Evolutionary conservation across 30 jellyfish, hydroid and myxozoan species (phyloP).

Genomic region (Aurelia aurita): DNA sequence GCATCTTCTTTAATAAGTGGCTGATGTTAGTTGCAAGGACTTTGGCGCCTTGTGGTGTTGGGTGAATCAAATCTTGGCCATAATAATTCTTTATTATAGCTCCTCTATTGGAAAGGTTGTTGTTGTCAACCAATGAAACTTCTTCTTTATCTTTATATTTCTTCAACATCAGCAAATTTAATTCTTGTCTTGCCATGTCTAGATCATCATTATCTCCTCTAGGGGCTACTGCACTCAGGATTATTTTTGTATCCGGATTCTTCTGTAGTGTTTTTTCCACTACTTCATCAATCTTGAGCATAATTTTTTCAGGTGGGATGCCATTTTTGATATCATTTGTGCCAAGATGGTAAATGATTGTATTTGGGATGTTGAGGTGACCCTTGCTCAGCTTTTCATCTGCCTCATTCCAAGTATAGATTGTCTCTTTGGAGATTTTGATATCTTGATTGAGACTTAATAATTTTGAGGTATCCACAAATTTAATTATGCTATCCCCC

Average conservation of each 20-base stretch:
- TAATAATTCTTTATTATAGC: too few relatives aligned
- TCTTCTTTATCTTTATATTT: too few relatives aligned
- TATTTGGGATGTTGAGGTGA: background rate
- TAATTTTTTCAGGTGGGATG: background rate
- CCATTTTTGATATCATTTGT: slow-evolving; percentile 8
- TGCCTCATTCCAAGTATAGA: background rate
- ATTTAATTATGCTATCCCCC: too few relatives aligned
- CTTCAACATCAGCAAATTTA: background rate
- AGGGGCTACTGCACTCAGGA: background rate
- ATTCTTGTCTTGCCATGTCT: slow-evolving; percentile 14
- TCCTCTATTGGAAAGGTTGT: too few relatives aligned
- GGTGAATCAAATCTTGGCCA: too few relatives aligned
- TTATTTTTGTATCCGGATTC: background rate
- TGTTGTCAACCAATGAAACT: too few relatives aligned
- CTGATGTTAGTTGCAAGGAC: too few relatives aligned
- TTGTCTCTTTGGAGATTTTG: background rate
- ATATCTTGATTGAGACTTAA: background rate
- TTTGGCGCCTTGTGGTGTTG: too few relatives aligned
- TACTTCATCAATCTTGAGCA: background rate
- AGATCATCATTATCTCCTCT: slow-evolving; percentile 6
- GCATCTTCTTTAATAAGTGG: too few relatives aligned
- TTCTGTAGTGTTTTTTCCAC: background rate
- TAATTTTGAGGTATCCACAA: background rate
- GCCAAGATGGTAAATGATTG: slow-evolving; percentile 3
- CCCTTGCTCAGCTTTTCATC: background rate